Evolutionary conservation across 2,888 invertebrate species (phyloP), one percentile per base, ranked within the genome.

Genomic region (Halocaridina rubra): DNA sequence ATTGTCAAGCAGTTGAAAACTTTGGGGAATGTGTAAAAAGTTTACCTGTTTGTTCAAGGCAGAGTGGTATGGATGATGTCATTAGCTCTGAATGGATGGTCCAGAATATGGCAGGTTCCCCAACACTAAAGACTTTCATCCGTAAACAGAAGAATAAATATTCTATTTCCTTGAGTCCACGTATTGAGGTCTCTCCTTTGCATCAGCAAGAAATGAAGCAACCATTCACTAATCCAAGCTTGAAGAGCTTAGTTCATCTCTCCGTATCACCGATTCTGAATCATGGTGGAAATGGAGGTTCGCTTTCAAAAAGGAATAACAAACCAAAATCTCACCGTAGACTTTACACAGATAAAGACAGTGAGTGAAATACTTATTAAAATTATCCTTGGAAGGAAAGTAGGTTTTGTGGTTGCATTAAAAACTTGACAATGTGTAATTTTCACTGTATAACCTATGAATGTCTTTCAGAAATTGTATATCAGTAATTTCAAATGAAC

Each of bases 91-190:
- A 76, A 22, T 85, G 85, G 85, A 57, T 71, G 2, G 85, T 85
- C 22, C 69, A 67, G 57, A 81, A 22, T 33, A 22, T 67, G 19
- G 69, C 76, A 19, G 85, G 79, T 5, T 85, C 85, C 5, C 85
- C 85, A 5, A 85, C 85, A 46, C 8, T 81, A 19, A 85, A 85
- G 53, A 85, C 77, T 1, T 85, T 85, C 30, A 78, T 81, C 16
- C 81, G 85, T 29, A 75, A 75, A 53, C 81, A 81, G 39, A 81
- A 81, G 16, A 27, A 39, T 4, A 75, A 33, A 22, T 30, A 67
- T 39, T 22, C 24, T 27, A 33, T 80, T 22, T 0, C 22, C 2
- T 7, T 27, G 27, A 61, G 59, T 19, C 80, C 72, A 19, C 67
- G 61, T 4, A 33, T 80, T 16, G 29, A 80, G 24, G 30, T 81